phyloP scores from a whole-genome alignment of 2,113 vertebrate species.

The Chamaetylas fuelleborni region DNA sequence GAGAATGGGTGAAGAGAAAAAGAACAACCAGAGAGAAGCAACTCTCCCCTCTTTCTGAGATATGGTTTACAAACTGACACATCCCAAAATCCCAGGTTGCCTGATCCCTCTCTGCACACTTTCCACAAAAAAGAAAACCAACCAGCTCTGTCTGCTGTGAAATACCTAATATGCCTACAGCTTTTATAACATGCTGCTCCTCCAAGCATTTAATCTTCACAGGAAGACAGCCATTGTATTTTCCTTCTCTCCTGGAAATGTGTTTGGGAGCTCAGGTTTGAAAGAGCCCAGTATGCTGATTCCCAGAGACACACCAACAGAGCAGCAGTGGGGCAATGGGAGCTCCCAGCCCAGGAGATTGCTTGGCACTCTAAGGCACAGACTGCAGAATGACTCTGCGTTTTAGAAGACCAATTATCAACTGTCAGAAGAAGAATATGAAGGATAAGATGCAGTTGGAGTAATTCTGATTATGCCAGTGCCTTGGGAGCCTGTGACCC shows the following conservation, averaged over 20 bases:
- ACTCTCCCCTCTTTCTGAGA: neutral
- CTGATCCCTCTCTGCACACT: fast-evolving
- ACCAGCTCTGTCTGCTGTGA: neutral
- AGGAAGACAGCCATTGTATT: neutral
- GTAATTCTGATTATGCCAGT: neutral
- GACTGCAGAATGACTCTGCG: neutral
- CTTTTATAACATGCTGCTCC: neutral
- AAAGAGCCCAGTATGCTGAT: fast-evolving
- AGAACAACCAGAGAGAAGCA: neutral
- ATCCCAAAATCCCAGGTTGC: neutral
- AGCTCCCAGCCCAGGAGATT: neutral
- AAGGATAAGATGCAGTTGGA: neutral
- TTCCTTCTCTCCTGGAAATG: neutral
- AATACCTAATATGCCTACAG: neutral
- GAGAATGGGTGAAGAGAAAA: neutral
- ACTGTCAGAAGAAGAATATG: neutral
- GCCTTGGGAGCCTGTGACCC: fast-evolving
- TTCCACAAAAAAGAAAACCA: neutral
- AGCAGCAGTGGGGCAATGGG: neutral
- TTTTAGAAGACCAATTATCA: neutral
- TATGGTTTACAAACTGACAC: neutral
- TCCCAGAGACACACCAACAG: neutral
- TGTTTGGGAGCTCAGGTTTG: neutral
- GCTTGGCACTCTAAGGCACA: neutral
- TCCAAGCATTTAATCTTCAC: neutral